Conservation (phyloP, 2,113 vertebrate genomes). For the Sander vitreus region DNA sequence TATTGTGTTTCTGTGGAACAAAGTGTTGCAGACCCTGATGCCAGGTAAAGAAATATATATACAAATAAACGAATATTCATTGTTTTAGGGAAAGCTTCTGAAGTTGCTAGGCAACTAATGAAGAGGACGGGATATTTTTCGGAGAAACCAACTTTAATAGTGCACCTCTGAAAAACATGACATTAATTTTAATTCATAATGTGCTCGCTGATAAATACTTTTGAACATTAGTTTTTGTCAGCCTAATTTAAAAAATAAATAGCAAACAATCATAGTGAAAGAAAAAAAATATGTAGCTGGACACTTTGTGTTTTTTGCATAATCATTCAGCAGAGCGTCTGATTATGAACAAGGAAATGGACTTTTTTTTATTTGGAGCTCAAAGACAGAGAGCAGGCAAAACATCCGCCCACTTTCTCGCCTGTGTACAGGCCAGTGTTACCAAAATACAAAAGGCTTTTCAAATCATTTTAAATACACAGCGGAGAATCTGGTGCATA, state of each 20-base stretch:
- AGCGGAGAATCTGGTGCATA: background rate
- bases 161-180: conserved; percentile 31
- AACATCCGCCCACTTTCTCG: conserved; percentile 46
- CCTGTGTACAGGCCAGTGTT: background rate
- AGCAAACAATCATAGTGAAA: background rate
- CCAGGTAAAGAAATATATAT: conserved; percentile 31
- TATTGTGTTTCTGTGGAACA: conserved; percentile 36
- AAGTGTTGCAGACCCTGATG: conserved; percentile 17
- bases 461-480: conserved; percentile 9
- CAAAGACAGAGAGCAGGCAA: conserved; percentile 30
- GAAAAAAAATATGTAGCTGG: background rate
- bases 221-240: background rate
- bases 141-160: conserved; percentile 40
- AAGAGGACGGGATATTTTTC: conserved; percentile 32
- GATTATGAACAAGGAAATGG: conserved; percentile 34
- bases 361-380: conserved; percentile 46
- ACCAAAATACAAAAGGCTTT: conserved; percentile 12
- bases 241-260: conserved; percentile 35
- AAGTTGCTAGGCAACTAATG: conserved; percentile 75
- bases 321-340: conserved; percentile 6
- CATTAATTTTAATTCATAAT: conserved; percentile 27
- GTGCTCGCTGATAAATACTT: conserved; percentile 16
- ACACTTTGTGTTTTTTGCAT: background rate
- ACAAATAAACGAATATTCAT: conserved; percentile 22
- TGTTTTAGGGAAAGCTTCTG: conserved; percentile 10